Evolutionary conservation across 2,888 invertebrate genomes (phyloP).

Genomic region (Trachelus stipa): DNA sequence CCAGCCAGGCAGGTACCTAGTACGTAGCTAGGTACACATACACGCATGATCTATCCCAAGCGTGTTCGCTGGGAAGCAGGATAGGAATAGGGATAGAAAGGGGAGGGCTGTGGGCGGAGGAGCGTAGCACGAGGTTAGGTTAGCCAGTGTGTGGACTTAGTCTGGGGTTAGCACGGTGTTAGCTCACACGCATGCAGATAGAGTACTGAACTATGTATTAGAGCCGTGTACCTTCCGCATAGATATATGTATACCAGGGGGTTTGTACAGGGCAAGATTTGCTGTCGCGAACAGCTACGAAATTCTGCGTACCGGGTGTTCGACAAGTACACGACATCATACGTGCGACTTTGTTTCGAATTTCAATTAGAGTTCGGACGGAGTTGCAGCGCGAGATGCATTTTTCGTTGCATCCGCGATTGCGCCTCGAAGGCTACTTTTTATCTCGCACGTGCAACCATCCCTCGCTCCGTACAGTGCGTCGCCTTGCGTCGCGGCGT

Average conservation of each 20-base stretch:
- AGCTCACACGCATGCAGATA: slow-evolving; percentile 57
- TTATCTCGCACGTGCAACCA: neutral
- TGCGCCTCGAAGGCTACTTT: neutral
- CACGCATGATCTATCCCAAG: slow-evolving; percentile 23
- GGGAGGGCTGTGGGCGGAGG: neutral
- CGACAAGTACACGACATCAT: slow-evolving; percentile 31
- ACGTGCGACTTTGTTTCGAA: neutral
- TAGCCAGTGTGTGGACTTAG: slow-evolving; percentile 48
- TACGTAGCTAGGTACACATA: neutral
- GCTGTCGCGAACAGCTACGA: slow-evolving; percentile 43
- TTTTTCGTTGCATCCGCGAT: neutral
- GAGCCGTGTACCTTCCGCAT: slow-evolving; percentile 50
- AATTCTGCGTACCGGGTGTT: slow-evolving; percentile 48
- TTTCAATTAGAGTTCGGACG: neutral
- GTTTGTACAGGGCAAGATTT: slow-evolving; percentile 55
- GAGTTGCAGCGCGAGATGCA: neutral
- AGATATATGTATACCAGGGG: slow-evolving; percentile 35
- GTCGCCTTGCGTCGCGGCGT: too few species aligned
- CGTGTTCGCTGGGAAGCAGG: slow-evolving; percentile 35
- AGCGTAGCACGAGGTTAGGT: slow-evolving; percentile 32
- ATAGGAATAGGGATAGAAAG: slow-evolving; percentile 6
- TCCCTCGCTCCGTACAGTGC: too few species aligned
- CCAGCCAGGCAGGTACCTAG: neutral
- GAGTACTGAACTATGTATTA: slow-evolving; percentile 62
- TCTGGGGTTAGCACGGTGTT: slow-evolving; percentile 53